Base-by-base conservation (phyloP, 2,113 vertebrate species). In the Barnardius zonarius region DNA sequence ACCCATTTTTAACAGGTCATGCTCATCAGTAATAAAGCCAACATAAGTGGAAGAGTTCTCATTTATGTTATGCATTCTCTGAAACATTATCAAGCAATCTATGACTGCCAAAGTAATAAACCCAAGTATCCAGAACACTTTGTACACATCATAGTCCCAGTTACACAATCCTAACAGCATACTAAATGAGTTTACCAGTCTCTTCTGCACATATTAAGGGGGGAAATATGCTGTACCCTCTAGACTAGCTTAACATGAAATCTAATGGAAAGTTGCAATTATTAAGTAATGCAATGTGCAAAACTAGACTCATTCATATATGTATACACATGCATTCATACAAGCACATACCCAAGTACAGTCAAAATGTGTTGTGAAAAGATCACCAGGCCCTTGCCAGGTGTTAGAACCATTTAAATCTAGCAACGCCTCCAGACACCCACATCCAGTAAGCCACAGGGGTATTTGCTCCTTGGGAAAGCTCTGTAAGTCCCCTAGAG, bases 81-180 rank as follows among this genome's bases (percentile, higher is more conserved):
- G 55, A 90, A 96, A 96, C n/a, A 61, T 13, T 33, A 82, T 54
- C 55, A 93, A 52, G 28, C 59, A 93, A 96, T 57, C 35, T 55
- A 37, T 83, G 69, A 49, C 48, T 69, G 76, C 66, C 86, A 94
- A 74, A 88, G 61, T 75, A 93, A 94, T 84, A 94, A 92, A 94
- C 46, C 27, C 48, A 92, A 88, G 80, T 41, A 74, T 30, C 79
- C 79, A 93, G 88, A 92, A 92, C 86, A 86, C 17, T 90, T 24
- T 69, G 24, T 72, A 83, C 46, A 83, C 43, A 51, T 39, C 55
- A 28, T 51, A 78, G 72, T 92, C 81, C 69, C 11, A 62, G 69
- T 73, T 86, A 75, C 15, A 62, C 52, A 92, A 94, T 84, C 27
- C 63, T 77, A 90, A 69, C 41, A 44, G n/a, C 52, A 69, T n/a